Base-by-base conservation (phyloP, 2,888 invertebrate species). In the Schizaphis graminum region DNA sequence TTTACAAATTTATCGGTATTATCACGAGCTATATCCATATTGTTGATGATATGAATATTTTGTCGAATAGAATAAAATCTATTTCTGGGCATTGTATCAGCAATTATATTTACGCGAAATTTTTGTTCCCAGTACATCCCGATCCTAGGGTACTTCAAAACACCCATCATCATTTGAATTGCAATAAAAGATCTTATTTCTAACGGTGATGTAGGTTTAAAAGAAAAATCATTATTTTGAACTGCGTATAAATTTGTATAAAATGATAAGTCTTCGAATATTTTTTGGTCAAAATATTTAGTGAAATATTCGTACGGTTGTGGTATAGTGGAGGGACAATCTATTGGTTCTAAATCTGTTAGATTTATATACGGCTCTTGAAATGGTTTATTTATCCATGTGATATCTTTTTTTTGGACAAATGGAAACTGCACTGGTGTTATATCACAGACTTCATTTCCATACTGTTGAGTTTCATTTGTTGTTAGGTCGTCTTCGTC, bases 381-480 rank as follows among this genome's bases (percentile, higher is more conserved):
- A 28, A 7, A 67, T n/a, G 67, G 90, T 47, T 26, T 90, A 28
- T 26, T 57, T 28, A 61, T 28, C 90, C 90, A 67, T 47, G 47
- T 44, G 5, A 90, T 90, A 44, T 90, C 57, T 41, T 61, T 57
- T 44, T 90, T 90, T 61, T 90, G 44, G 44, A 57, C 61, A 90
- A 61, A 47, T 57, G 57, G 57, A 57, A 57, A 57, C 57, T 57
- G 24, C 57, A 57, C 21, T 57, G 57, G 57, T 26, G 57, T 21
- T 57, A 21, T 26, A 57, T 57, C 57, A 57, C 5, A 57, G 57
- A 57, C 57, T 57, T 57, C 57, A 57, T 57, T 57, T 57, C 26
- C 57, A 57, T 0, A 57, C 57, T 57, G n/a, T n/a, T n/a, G 57
- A 57, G 57, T 57, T 57, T 26, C 57, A 57, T 57, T 57, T 57